Evolutionary conservation across 2,797 vertebrate genomes (phyloP).

Genomic region (Mico argentatus): DNA sequence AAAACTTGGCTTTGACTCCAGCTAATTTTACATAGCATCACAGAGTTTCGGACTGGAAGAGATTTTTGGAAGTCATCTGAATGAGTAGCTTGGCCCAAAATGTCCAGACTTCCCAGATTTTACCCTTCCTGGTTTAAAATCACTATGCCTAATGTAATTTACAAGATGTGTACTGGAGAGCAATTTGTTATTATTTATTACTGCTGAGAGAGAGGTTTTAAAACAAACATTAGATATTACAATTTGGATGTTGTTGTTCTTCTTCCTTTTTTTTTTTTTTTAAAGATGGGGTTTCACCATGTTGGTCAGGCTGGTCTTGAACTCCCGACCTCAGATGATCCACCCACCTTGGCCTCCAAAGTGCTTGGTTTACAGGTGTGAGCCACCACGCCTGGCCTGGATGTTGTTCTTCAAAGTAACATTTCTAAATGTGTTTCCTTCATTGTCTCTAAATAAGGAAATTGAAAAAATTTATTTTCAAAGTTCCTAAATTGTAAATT

Average conservation of each 20-base stretch:
- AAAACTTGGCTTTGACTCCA: neutral
- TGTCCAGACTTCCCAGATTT: neutral
- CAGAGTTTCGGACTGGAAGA: neutral
- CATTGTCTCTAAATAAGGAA: neutral
- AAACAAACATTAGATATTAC: constrained; percentile 2
- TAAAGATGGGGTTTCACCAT: too few relatives aligned
- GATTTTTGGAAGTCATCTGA: neutral
- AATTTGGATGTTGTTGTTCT: neutral
- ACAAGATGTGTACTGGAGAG: neutral
- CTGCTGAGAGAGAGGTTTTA: neutral
- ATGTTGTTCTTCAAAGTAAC: neutral
- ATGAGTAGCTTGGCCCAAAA: neutral
- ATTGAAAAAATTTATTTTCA: neutral
- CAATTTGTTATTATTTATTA: neutral
- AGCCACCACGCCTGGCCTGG: neutral
- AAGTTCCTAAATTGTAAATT: constrained; percentile 41
- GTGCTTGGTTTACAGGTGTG: too few relatives aligned
- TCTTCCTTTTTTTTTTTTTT: neutral
- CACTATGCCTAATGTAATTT: neutral
- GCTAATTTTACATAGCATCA: neutral
- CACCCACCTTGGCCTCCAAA: too few relatives aligned
- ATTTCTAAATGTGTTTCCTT: neutral
- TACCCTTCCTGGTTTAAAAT: neutral
- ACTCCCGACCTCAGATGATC: too few relatives aligned
- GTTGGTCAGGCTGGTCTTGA: too few relatives aligned